Conservation (phyloP, 2,888 invertebrate species). For the Sinhomidia bicolor region DNA sequence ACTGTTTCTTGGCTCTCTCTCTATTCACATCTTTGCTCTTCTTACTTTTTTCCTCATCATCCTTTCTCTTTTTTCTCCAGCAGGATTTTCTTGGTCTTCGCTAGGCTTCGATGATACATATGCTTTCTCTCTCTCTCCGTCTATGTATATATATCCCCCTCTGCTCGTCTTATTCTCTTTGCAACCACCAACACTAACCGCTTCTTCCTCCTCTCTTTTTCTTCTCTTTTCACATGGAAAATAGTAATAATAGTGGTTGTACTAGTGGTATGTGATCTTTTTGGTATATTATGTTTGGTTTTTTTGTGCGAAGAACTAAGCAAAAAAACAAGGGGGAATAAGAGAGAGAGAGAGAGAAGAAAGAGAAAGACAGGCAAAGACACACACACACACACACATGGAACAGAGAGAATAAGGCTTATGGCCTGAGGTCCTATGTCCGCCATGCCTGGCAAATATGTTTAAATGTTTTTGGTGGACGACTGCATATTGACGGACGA, state of each 20-base stretch:
- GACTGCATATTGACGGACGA: slow-evolving; percentile 62
- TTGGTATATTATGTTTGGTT: slow-evolving; percentile 55
- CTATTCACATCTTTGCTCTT: neutral
- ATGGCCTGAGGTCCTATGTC: slow-evolving; percentile 61
- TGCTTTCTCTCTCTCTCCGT: slow-evolving; percentile 29
- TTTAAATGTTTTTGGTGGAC: slow-evolving; percentile 64
- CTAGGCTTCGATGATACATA: slow-evolving; percentile 62
- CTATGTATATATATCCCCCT: slow-evolving; percentile 11
- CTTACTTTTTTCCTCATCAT: slow-evolving; percentile 49
- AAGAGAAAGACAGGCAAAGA: neutral
- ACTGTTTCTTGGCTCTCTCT: slow-evolving; percentile 67
- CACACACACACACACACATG: too few species aligned
- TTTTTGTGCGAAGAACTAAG: slow-evolving; percentile 25
- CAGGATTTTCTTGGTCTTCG: slow-evolving; percentile 38
- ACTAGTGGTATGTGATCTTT: slow-evolving; percentile 48
- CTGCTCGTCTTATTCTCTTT: slow-evolving; percentile 45
- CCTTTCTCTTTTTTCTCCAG: slow-evolving; percentile 44
- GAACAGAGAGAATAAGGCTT: slow-evolving; percentile 59
- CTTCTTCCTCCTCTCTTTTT: slow-evolving; percentile 31
- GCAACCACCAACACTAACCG: slow-evolving; percentile 42
- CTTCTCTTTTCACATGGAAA: slow-evolving; percentile 33
- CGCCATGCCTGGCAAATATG: slow-evolving; percentile 63
- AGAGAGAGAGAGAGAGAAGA: slow-evolving; percentile 3
- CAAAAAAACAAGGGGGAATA: neutral
- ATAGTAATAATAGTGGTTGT: slow-evolving; percentile 41